Conservation (phyloP, 2,113 vertebrate species). For the Cnemophilus loriae region DNA sequence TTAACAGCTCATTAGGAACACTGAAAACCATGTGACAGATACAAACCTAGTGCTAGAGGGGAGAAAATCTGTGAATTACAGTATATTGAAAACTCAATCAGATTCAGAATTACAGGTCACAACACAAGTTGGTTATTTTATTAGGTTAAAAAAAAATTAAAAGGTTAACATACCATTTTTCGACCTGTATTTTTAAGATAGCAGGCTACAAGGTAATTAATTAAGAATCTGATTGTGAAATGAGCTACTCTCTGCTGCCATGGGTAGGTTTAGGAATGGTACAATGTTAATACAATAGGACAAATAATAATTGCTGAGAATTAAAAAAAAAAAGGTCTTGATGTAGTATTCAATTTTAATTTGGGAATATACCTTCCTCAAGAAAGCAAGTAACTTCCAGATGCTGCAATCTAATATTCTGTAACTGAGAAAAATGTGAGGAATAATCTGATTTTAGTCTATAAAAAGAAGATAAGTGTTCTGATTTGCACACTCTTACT, state of each 20-base stretch:
- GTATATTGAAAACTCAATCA: constrained; percentile 73
- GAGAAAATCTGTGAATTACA: constrained; percentile 73
- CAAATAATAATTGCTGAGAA: not conserved
- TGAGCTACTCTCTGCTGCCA: not conserved
- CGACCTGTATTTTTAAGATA: constrained; percentile 42
- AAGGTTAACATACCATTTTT: constrained; percentile 29
- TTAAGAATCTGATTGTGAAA: not conserved
- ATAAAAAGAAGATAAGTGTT: constrained; percentile 71
- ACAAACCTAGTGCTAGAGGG: constrained; percentile 69
- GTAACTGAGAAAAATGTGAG: constrained; percentile 67
- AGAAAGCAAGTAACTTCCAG: constrained; percentile 51
- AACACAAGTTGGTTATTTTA: constrained; percentile 58
- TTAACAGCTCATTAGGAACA: constrained; percentile 83
- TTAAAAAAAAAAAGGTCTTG: constrained; percentile 16
- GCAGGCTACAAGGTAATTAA: constrained; percentile 20
- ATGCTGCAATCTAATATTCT: constrained; percentile 62
- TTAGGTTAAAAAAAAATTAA: constrained; percentile 46
- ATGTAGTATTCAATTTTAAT: constrained; percentile 13
- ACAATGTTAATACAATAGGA: not conserved
- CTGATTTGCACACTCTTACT: constrained; percentile 62
- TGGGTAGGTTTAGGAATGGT: not conserved
- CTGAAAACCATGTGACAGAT: constrained; percentile 78
- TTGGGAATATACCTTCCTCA: constrained; percentile 55
- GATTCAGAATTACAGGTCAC: constrained; percentile 68
- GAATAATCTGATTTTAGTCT: constrained; percentile 66